Evolutionary conservation across 1,140 invertebrate species (phyloP).

Genomic region (Drosophila teissieri): DNA sequence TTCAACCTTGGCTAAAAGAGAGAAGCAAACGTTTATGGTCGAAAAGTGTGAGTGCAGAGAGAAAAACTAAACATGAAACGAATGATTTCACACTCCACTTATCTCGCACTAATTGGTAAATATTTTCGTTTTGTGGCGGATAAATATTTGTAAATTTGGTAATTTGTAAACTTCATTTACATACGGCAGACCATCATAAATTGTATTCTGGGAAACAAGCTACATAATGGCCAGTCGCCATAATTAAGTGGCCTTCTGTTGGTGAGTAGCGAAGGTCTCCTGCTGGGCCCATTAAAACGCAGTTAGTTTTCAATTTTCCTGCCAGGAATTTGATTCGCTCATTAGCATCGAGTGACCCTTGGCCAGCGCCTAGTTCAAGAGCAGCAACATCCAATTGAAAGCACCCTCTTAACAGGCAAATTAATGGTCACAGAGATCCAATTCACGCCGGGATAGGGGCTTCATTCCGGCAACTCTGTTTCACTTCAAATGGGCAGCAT

Average conservation of each 20-base stretch:
- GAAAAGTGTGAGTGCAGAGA: neutral
- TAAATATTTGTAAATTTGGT: conserved; percentile 10
- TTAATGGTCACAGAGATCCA: conserved; percentile 3
- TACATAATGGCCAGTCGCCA: conserved; percentile 25
- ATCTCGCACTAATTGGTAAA: conserved; percentile 18
- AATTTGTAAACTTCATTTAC: conserved; percentile 12
- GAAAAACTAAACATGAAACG: neutral
- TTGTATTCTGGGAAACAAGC: neutral
- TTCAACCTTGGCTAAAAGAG: conserved; percentile 34
- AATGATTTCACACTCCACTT: neutral
- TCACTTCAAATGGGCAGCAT: neutral
- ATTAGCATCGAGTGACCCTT: conserved; percentile 63
- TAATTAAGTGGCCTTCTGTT: conserved; percentile 26
- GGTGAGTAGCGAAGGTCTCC: neutral
- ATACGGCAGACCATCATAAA: conserved; percentile 6
- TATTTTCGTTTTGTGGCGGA: conserved; percentile 27
- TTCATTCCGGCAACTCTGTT: conserved; percentile 1
- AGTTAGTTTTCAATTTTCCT: conserved; percentile 73
- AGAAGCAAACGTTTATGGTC: conserved; percentile 31
- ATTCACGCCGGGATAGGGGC: conserved; percentile 3
- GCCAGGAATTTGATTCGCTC: conserved; percentile 49
- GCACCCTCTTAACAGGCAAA: conserved; percentile 1
- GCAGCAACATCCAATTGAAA: conserved; percentile 35
- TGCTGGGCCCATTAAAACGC: conserved; percentile 60
- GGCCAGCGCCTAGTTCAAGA: conserved; percentile 5